Evolutionary conservation across 2,888 invertebrate genomes (phyloP).

Genomic region (Acrobasis consociella): DNA sequence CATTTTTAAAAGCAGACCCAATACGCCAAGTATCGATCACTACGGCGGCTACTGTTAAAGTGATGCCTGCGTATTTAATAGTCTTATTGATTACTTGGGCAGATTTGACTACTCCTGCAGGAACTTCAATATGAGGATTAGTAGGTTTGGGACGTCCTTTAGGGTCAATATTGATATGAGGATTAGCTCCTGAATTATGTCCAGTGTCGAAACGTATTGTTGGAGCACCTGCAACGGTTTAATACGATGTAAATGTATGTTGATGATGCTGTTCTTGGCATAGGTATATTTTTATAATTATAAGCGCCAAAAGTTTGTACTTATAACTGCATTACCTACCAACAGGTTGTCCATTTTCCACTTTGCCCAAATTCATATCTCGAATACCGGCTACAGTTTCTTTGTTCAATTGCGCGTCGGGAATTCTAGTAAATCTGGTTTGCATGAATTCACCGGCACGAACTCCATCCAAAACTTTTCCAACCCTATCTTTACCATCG

Average conservation of each 20-base stretch:
- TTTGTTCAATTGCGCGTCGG: conserved; percentile 5
- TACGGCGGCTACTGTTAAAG: conserved; percentile 20
- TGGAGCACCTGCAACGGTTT: conserved; percentile 6
- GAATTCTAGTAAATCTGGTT: conserved; percentile 3
- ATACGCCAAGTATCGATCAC: conserved; percentile 18
- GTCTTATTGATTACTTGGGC: conserved; percentile 16
- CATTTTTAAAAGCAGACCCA: conserved; percentile 18
- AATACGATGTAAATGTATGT: not conserved
- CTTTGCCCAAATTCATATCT: conserved; percentile 12
- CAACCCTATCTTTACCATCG: not conserved
- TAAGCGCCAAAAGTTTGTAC: not conserved
- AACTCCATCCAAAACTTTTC: conserved; percentile 2
- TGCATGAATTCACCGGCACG: conserved; percentile 9
- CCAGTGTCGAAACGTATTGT: conserved; percentile 14
- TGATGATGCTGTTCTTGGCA: not conserved
- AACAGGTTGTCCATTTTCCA: conserved; percentile 8
- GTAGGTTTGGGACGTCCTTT: conserved; percentile 9
- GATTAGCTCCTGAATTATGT: conserved; percentile 13
- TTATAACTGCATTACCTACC: conserved; percentile 11
- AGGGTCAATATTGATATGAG: conserved; percentile 15
- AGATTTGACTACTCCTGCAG: conserved; percentile 4
- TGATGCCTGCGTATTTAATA: conserved; percentile 16
- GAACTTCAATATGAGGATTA: conserved; percentile 11
- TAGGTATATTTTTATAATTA: not conserved
- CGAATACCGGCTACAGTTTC: conserved; percentile 10